phyloP scores from a whole-genome alignment of 2,888 invertebrate genomes.

The Idaea biselata region DNA sequence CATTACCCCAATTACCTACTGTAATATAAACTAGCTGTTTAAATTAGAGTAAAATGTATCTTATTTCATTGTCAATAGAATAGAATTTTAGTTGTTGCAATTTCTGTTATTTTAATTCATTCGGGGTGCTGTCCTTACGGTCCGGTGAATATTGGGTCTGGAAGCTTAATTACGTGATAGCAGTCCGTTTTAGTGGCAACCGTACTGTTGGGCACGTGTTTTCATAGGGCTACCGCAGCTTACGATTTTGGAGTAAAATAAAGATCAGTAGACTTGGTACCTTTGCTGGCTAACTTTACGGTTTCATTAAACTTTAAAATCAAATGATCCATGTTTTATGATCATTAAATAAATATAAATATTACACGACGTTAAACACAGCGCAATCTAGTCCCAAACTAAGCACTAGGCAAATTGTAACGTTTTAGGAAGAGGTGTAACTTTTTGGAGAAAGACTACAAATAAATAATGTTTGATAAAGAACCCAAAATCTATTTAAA shows the following conservation, averaged over 20 bases:
- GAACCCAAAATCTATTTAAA: too few species aligned
- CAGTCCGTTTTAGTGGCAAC: conserved; percentile 61
- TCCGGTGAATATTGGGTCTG: conserved; percentile 64
- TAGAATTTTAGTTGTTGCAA: conserved; percentile 27
- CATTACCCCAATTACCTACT: conserved; percentile 70
- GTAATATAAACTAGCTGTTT: conserved; percentile 37
- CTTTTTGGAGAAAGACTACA: too few species aligned
- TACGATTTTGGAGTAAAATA: conserved; percentile 11
- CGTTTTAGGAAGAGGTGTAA: too few species aligned
- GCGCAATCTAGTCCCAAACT: too few species aligned
- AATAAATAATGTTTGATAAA: too few species aligned
- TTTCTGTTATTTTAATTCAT: conserved; percentile 57
- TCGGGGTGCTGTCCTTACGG: conserved; percentile 61
- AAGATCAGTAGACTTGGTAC: background rate
- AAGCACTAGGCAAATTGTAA: too few species aligned
- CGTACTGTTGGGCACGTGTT: conserved; percentile 45
- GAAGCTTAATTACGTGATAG: conserved; percentile 78
- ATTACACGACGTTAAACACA: too few species aligned
- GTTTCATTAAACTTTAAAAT: background rate
- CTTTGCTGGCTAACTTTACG: background rate
- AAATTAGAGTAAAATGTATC: conserved; percentile 20
- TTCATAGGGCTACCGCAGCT: conserved; percentile 31
- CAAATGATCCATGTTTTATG: background rate
- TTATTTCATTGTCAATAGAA: conserved; percentile 25
- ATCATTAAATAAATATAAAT: background rate